Conservation (phyloP, 2,797 vertebrate species). For the Echeneis naucrates region DNA sequence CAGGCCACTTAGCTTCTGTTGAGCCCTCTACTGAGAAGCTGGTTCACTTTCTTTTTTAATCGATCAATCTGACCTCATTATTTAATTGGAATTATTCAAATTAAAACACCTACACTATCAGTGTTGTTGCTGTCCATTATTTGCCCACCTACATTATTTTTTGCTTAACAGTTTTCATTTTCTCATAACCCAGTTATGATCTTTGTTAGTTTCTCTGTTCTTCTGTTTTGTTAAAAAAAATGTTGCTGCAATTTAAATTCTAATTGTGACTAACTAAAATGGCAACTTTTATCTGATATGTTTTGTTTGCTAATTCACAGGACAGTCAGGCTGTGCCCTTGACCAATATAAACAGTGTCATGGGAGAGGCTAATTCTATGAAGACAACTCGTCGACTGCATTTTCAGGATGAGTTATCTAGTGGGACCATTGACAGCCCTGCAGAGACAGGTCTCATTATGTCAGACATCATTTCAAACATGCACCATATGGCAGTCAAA, state of each 20-base stretch:
- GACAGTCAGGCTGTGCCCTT: conserved; percentile 91
- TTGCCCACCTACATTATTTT: not conserved
- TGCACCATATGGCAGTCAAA: conserved; percentile 3
- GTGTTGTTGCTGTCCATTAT: not conserved
- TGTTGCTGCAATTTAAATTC: not conserved
- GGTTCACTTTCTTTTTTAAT: too few species aligned
- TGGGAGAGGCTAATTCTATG: conserved; percentile 70
- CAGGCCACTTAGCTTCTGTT: not conserved
- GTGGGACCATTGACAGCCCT: conserved; percentile 69
- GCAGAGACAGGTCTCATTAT: conserved; percentile 81
- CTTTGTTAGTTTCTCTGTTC: not conserved
- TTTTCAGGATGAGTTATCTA: conserved; percentile 85
- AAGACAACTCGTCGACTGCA: conserved; percentile 82
- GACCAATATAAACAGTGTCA: conserved; percentile 84
- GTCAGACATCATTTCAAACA: not conserved
- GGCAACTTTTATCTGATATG: not conserved
- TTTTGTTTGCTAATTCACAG: conserved; percentile 64
- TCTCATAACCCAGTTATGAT: not conserved
- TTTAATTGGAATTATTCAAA: too few species aligned
- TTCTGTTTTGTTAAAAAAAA: conserved; percentile 1
- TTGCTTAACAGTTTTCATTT: not conserved
- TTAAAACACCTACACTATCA: not conserved
- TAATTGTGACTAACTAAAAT: not conserved
- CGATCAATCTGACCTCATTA: not conserved
- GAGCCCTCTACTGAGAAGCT: not conserved